A percentile compares a stretch with the other conserved stretches of the same genome.
Conservation (phyloP, 2,113 vertebrate genomes). For the Tragelaphus strepsiceros region DNA sequence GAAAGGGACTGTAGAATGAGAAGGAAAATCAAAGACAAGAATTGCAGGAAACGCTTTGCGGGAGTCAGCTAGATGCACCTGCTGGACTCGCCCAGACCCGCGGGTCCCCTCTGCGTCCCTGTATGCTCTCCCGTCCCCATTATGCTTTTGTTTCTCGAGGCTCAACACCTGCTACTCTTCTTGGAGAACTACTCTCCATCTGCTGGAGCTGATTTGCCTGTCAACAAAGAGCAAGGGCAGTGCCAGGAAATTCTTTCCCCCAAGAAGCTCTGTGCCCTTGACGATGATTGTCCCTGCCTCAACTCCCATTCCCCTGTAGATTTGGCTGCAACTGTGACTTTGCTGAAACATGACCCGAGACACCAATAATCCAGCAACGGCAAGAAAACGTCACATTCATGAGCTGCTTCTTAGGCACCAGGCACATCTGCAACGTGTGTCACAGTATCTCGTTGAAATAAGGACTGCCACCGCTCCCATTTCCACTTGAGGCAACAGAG, state of each 20-base stretch:
- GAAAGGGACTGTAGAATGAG: neutral
- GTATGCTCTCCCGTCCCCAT: neutral
- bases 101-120: neutral
- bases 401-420: no score
- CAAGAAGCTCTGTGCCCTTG: neutral
- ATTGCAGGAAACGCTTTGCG: neutral
- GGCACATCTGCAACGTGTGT: rapidly evolving
- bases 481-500: neutral
- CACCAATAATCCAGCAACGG: neutral
- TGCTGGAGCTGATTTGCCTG: neutral
- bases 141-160: neutral
- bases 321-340: neutral
- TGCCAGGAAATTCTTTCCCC: neutral
- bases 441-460: neutral
- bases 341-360: neutral
- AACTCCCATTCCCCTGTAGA: neutral
- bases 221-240: neutral
- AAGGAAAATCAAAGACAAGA: neutral
- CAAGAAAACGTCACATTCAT: neutral
- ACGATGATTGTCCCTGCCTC: rapidly evolving
- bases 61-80: rapidly evolving
- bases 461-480: no score
- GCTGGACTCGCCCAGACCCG: neutral
- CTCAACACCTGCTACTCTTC: neutral
- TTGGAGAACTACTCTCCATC: neutral